These are phyloP conservation scores for Chelonoidis abingdonii DNA, from an alignment of 2,113 vertebrate species.

Conservation along the genomic window DNA sequence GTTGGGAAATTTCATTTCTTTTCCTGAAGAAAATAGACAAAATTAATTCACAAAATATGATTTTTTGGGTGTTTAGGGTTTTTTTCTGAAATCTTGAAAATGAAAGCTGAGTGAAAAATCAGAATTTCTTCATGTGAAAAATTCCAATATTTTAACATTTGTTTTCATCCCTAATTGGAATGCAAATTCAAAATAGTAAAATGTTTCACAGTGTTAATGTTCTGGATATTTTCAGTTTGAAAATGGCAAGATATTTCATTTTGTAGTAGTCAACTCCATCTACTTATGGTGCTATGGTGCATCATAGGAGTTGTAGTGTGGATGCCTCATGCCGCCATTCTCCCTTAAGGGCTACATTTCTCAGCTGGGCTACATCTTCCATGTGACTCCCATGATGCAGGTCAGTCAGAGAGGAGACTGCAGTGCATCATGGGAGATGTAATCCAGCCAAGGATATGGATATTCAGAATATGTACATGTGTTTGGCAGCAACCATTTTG, in stretches of 20 bases:
- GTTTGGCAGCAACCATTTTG: neutral
- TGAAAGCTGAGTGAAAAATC: neutral
- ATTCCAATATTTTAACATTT: neutral
- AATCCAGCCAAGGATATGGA: neutral
- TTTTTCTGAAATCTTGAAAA: conserved; percentile 15
- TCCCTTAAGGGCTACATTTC: neutral
- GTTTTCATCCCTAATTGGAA: neutral
- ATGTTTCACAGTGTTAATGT: neutral
- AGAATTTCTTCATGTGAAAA: neutral
- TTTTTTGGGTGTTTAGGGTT: neutral
- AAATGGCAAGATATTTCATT: neutral
- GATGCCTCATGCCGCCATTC: neutral
- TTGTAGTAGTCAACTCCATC: neutral
- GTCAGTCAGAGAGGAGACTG: neutral
- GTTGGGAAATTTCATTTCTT: conserved; percentile 39
- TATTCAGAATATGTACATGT: neutral
- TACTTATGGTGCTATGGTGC: neutral
- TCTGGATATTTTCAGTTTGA: neutral
- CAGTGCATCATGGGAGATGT: neutral
- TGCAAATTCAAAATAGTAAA: neutral
- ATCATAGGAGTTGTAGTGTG: neutral
- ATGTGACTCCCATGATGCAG: neutral
- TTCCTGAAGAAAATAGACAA: conserved; percentile 32
- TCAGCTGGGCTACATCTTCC: neutral
- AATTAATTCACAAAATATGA: conserved; percentile 48